phyloP scores from a whole-genome alignment of 2,888 invertebrate genomes.

The Piscicola geometra region DNA sequence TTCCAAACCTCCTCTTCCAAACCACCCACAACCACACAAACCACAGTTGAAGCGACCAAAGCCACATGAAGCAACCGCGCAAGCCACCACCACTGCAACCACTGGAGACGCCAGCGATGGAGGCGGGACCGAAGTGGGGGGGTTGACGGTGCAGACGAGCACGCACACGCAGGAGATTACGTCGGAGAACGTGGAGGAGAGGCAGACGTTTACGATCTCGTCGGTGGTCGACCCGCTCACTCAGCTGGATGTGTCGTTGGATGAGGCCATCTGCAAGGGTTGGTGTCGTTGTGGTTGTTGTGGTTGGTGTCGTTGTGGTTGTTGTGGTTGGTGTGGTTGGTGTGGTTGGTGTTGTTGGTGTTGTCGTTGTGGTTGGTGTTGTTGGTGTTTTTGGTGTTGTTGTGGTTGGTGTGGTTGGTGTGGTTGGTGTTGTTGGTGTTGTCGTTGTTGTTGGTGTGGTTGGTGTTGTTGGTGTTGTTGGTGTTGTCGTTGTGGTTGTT shows the following conservation, averaged over 20 bases:
- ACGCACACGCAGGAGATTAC: slow-evolving; percentile 49
- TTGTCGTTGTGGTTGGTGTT: no score
- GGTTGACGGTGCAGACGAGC: slow-evolving; percentile 42
- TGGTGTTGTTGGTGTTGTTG: no score
- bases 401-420: no score
- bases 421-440: no score
- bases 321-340: no score
- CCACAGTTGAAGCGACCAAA: slow-evolving; percentile 1
- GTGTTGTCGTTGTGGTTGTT: no score
- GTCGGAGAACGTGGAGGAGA: slow-evolving; percentile 50
- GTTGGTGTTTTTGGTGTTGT: no score
- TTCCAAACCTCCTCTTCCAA: no score
- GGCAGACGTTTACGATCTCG: slow-evolving; percentile 47
- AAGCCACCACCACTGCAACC: not conserved
- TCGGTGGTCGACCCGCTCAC: slow-evolving; percentile 65
- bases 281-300: not conserved
- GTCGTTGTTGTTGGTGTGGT: no score
- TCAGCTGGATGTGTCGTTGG: slow-evolving; percentile 40
- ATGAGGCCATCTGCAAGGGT: slow-evolving; percentile 42
- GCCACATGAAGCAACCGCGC: not conserved
- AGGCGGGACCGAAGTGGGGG: slow-evolving; percentile 37
- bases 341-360: no score
- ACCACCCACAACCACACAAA: no score
- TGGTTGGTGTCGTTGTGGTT: no score
- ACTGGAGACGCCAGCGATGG: not conserved